These are phyloP conservation scores for Corythornis madagascariensis DNA, from an alignment of 2,113 vertebrate species.

Conservation along the genomic window DNA sequence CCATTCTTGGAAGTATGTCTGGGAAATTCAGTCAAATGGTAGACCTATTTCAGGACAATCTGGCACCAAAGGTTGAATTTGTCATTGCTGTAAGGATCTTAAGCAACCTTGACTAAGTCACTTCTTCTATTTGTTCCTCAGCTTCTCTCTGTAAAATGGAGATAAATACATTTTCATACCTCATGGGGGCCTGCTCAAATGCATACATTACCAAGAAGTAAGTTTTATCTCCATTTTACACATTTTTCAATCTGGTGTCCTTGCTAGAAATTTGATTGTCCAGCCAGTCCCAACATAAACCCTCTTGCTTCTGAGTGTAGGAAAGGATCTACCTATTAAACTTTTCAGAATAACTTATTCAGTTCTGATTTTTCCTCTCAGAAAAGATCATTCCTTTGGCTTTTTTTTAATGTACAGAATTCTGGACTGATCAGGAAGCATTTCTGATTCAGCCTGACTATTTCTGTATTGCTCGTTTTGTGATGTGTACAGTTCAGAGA, in stretches of 20 bases:
- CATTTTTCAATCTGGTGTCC: conserved; percentile 26
- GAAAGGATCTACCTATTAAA: not conserved
- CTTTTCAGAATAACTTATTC: not conserved
- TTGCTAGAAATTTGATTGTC: conserved; percentile 50
- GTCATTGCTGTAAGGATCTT: not conserved
- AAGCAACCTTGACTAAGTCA: conserved; percentile 44
- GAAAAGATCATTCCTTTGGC: not conserved
- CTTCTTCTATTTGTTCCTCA: conserved; percentile 43
- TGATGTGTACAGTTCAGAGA: not conserved
- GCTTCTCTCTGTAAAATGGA: conserved; percentile 57
- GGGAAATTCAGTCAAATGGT: not conserved
- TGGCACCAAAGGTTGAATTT: not conserved
- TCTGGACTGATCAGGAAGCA: not conserved
- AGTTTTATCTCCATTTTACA: conserved; percentile 50
- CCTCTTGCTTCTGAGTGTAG: not conserved
- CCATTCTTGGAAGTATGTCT: not conserved
- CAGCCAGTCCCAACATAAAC: not conserved
- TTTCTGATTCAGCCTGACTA: not conserved
- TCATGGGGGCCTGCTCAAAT: conserved; percentile 38
- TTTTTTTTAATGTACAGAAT: not conserved
- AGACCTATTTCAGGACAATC: not conserved
- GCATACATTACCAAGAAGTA: conserved; percentile 49
- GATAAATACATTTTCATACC: conserved; percentile 66
- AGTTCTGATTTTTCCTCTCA: not conserved
- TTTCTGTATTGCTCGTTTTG: not conserved